Evolutionary conservation across 2,888 invertebrate genomes (phyloP).

Genomic region (Gymnoscelis rufifasciata): DNA sequence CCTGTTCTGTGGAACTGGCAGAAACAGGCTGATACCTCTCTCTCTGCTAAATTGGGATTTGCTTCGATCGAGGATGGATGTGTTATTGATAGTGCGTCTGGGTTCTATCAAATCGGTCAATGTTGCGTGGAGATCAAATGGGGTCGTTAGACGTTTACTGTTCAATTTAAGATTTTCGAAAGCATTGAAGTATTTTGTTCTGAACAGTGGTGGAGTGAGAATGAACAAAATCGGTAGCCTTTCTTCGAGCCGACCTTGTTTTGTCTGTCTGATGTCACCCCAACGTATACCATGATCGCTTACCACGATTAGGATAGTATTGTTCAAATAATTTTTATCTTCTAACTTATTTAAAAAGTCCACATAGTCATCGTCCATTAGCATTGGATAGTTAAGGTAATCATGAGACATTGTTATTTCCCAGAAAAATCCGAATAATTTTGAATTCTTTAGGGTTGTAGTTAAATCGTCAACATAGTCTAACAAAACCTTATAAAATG

Average conservation of each 20-base stretch:
- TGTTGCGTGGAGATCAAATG: constrained; percentile 91
- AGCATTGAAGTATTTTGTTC: constrained; percentile 78
- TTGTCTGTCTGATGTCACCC: constrained; percentile 89
- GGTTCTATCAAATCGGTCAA: constrained; percentile 82
- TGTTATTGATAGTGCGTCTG: constrained; percentile 56
- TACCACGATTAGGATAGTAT: constrained; percentile 84
- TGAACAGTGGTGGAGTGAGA: constrained; percentile 86
- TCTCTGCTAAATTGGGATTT: constrained; percentile 51
- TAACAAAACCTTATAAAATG: constrained; percentile 84
- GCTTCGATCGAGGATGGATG: constrained; percentile 53
- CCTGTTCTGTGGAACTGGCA: constrained; percentile 83
- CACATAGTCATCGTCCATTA: constrained; percentile 83
- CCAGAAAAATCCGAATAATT: constrained; percentile 92
- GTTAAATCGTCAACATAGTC: constrained; percentile 84
- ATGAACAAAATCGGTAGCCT: constrained; percentile 89
- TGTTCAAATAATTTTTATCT: constrained; percentile 75
- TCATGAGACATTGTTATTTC: constrained; percentile 91
- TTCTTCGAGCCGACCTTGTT: constrained; percentile 92
- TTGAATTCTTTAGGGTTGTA: constrained; percentile 73
- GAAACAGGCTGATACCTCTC: constrained; percentile 87
- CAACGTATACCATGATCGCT: constrained; percentile 95
- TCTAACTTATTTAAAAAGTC: constrained; percentile 78
- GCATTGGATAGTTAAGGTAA: constrained; percentile 86
- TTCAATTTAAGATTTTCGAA: constrained; percentile 83
- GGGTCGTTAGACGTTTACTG: constrained; percentile 84